Evolutionary conservation across 2,113 vertebrate species (phyloP).

Genomic region (Cromileptes altivelis): DNA sequence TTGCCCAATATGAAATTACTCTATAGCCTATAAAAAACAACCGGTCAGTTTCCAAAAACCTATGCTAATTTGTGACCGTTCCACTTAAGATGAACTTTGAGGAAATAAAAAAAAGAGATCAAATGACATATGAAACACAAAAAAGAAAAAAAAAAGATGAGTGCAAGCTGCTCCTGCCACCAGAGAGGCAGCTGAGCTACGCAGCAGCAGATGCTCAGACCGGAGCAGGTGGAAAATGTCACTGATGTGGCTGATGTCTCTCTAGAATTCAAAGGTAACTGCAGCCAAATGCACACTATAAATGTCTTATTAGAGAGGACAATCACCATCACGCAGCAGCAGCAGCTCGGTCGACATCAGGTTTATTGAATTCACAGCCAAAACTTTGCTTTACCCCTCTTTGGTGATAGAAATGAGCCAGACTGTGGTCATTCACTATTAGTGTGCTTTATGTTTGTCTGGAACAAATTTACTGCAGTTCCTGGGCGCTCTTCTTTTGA

Average conservation of each 20-base stretch:
- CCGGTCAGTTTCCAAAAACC: neutral
- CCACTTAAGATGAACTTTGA: neutral
- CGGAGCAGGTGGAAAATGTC: slow-evolving; percentile 50
- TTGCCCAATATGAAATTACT: neutral
- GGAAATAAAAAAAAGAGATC: neutral
- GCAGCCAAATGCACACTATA: slow-evolving; percentile 13
- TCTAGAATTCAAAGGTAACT: slow-evolving; percentile 4
- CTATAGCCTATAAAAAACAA: neutral
- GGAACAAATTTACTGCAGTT: neutral
- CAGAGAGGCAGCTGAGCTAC: slow-evolving; percentile 24
- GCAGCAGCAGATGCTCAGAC: slow-evolving; percentile 37
- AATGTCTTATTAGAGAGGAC: slow-evolving; percentile 7
- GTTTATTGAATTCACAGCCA: neutral
- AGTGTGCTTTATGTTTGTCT: neutral
- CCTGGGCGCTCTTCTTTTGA: too few species aligned
- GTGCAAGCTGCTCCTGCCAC: slow-evolving; percentile 8
- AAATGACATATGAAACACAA: neutral
- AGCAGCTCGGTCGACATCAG: neutral
- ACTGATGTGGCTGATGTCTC: slow-evolving; percentile 26
- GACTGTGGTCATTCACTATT: neutral
- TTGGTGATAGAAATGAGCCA: neutral
- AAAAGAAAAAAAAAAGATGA: neutral
- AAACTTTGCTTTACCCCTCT: neutral
- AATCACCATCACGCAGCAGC: neutral
- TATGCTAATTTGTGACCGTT: neutral